These are phyloP conservation scores for Cephus spinipes DNA, from an alignment of 2,888 invertebrate genomes.

Conservation along the genomic window DNA sequence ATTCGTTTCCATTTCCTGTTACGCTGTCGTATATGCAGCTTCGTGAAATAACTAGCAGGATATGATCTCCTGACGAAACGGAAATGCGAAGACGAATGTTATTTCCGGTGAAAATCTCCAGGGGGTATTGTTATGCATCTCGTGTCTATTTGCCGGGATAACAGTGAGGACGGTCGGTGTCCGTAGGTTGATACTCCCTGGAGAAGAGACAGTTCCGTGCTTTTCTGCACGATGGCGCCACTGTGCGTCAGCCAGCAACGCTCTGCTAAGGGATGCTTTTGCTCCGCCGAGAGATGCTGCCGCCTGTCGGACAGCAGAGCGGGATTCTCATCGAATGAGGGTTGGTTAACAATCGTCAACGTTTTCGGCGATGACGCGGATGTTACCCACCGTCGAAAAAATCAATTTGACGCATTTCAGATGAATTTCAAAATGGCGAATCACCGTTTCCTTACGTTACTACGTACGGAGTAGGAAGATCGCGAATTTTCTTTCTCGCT, in stretches of 20 bases:
- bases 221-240: constrained; percentile 38
- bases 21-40: not conserved
- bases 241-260: not conserved
- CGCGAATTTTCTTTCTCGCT: not conserved
- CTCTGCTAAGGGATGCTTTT: not conserved
- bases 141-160: not conserved
- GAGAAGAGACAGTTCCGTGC: constrained; percentile 31
- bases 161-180: not conserved
- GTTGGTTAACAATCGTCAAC: constrained; percentile 50
- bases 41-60: not conserved
- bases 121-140: not conserved
- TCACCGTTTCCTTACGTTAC: not conserved
- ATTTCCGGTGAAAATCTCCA: not conserved
- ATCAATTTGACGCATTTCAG: constrained; percentile 18
- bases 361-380: constrained; percentile 45
- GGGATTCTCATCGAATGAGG: constrained; percentile 35
- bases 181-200: constrained; percentile 2
- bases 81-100: not conserved
- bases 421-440: not conserved
- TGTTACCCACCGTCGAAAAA: constrained; percentile 53
- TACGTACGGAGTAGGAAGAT: not conserved
- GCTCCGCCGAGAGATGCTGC: constrained; percentile 41
- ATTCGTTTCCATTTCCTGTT: not conserved
- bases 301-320: constrained; percentile 45
- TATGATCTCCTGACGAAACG: not conserved